These are phyloP conservation scores for Pica pica DNA, from an alignment of 2,113 vertebrate species.

Conservation along the genomic window DNA sequence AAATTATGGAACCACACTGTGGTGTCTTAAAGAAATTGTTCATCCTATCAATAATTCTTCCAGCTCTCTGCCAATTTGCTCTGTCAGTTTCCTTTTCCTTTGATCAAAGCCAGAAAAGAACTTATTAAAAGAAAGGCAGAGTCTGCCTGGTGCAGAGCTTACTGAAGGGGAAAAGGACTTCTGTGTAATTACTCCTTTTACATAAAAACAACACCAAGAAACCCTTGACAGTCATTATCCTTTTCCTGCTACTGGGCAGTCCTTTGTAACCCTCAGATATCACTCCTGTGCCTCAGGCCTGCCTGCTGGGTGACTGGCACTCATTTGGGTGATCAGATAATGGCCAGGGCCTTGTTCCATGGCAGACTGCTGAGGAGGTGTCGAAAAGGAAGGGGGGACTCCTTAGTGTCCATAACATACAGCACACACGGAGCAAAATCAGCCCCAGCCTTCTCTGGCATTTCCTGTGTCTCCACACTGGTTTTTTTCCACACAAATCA, in stretches of 20 bases:
- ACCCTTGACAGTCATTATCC: background rate
- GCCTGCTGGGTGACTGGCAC: background rate
- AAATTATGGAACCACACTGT: background rate
- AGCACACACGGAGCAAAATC: background rate
- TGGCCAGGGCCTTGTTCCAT: background rate
- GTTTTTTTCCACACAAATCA: background rate
- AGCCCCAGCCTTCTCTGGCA: background rate
- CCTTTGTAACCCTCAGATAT: background rate
- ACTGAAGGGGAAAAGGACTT: background rate
- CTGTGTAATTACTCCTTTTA: background rate
- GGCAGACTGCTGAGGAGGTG: background rate
- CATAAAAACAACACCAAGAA: background rate
- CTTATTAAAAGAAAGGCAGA: background rate
- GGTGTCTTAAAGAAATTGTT: background rate
- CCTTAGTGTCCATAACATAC: rapidly evolving
- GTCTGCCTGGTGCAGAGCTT: background rate
- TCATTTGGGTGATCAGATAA: rapidly evolving
- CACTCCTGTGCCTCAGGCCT: background rate
- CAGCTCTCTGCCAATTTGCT: background rate
- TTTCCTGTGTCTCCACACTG: background rate
- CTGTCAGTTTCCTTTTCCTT: background rate
- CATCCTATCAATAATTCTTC: background rate
- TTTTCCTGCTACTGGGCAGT: too few relatives aligned
- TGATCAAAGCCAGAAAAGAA: background rate
- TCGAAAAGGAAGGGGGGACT: background rate